phyloP scores from a whole-genome alignment of 2,797 vertebrate species.

The Balearica regulorum region DNA sequence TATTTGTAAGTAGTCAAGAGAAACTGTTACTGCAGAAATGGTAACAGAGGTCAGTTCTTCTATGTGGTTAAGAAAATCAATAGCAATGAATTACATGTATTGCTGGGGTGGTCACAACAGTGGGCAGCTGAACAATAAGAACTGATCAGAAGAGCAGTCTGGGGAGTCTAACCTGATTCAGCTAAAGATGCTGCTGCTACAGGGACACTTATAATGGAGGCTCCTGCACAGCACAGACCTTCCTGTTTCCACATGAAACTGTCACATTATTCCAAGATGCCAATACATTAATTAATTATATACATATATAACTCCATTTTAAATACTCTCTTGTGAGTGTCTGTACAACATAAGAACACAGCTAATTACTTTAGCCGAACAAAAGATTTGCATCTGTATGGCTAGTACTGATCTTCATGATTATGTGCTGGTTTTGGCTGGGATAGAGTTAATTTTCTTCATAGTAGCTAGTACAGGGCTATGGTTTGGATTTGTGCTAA shows the following conservation, averaged over 20 bases:
- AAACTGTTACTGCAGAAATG: not conserved
- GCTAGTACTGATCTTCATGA: not conserved
- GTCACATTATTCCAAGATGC: not conserved
- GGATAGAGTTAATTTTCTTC: no score
- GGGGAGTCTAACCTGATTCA: not conserved
- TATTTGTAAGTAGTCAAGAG: not conserved
- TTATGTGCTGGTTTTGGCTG: no score
- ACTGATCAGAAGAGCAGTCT: not conserved
- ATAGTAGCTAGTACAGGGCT: no score
- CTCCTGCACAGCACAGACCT: rapidly evolving
- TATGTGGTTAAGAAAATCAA: not conserved
- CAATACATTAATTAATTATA: not conserved
- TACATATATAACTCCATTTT: not conserved
- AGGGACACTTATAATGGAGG: not conserved
- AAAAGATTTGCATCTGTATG: not conserved
- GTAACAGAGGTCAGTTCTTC: not conserved
- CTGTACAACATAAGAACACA: not conserved
- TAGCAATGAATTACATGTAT: not conserved
- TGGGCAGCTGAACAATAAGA: not conserved
- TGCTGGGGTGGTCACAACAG: rapidly evolving
- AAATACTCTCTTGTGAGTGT: not conserved
- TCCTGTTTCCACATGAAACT: not conserved
- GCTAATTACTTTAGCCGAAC: not conserved
- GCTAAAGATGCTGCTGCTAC: not conserved
- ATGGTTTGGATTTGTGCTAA: no score